These are phyloP conservation scores for Hycleus phaleratus DNA, from an alignment of 1,140 invertebrate species.

Conservation along the genomic window DNA sequence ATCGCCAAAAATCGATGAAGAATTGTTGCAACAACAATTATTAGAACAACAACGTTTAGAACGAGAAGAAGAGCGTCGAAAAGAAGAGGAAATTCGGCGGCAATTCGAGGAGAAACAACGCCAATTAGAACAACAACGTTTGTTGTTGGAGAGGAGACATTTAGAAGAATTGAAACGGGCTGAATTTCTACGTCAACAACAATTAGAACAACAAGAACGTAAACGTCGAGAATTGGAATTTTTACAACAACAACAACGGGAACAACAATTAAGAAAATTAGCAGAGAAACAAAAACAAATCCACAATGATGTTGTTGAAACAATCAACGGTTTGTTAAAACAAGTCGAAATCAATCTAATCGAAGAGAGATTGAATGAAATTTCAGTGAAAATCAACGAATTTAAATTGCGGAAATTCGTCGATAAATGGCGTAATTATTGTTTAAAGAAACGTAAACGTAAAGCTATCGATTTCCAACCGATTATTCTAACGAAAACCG, in stretches of 20 bases:
- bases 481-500: constrained; percentile 22
- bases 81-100: constrained; percentile 82
- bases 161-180: constrained; percentile 15
- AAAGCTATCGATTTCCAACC: constrained; percentile 51
- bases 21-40: not conserved
- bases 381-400: constrained; percentile 41
- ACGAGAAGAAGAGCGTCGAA: constrained; percentile 12
- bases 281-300: too few species aligned
- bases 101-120: constrained; percentile 50
- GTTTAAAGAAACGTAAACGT: constrained; percentile 38
- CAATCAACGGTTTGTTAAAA: too few species aligned
- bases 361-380: constrained; percentile 37
- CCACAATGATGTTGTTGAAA: too few species aligned
- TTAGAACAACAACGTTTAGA: constrained; percentile 17
- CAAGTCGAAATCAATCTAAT: constrained; percentile 7
- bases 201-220: constrained; percentile 20
- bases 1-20: constrained; percentile 38
- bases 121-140: constrained; percentile 38
- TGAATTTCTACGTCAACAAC: not conserved
- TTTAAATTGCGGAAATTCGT: constrained; percentile 40
- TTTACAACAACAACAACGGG: too few species aligned
- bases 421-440: constrained; percentile 44
- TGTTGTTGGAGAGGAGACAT: constrained; percentile 7
- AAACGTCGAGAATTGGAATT: constrained; percentile 11
- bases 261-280: too few species aligned